Evolutionary conservation across 2,797 vertebrate species (phyloP), one percentile per base, ranked within the genome.

Genomic region (Benthosema pterotum): DNA sequence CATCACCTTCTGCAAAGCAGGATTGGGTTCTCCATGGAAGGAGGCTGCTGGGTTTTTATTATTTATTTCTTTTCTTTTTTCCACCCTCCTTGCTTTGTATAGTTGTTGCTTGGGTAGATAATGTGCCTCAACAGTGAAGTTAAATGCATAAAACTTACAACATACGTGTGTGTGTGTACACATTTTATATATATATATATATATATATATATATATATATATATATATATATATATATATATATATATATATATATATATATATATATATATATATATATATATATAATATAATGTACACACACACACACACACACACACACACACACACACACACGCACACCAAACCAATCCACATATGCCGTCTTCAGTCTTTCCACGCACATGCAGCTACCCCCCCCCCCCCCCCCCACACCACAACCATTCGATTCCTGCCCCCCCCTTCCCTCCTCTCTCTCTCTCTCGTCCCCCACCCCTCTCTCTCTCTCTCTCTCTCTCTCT

Each of bases 1-100:
- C 71, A 85, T 88, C 83, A 78, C 84, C 77, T 82, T 87, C 82
- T 71, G 56, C 78, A 57, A 4, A 66, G 79, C 80, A 82, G 63
- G 67, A 77, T 71, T 82, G 75, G 81, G 75, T 73, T 82, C 60
- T 52, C 77, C n/a, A 13, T 78, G 82, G 65, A 72, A 68, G 70
- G 71, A 77, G 77, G 59, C 76, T 58, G 67, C 7, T 38, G 32
- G 32, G 22, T 25, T 25, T 25, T 25, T 25, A 3, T 2, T n/a
- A n/a, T n/a, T n/a, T n/a, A n/a, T n/a, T n/a, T 2, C 5, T 32
- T 59, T 67, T 66, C 69, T 61, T 61, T 52, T 17, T 38, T 6
- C 49, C 11, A 18, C 6, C 8, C 32, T 38, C 25, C 13, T 14
- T 53, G 18, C 59, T 48, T 53, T 32, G 28, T 48, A 48, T 74